phyloP scores from a whole-genome alignment of 1,140 invertebrate species.

The Coptotermes formosanus region DNA sequence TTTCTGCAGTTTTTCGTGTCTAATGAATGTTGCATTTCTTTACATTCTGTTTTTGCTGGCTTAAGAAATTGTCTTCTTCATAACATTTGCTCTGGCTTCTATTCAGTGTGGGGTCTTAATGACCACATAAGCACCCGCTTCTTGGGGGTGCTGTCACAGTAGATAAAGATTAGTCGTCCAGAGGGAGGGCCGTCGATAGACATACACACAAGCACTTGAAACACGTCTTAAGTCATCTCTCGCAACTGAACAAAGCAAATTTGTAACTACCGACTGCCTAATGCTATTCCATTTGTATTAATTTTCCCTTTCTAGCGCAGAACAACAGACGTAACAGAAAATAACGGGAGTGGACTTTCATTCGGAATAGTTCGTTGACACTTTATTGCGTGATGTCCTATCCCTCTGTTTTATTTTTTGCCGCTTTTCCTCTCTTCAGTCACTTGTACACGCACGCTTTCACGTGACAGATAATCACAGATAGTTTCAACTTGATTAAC shows the following conservation, averaged over 20 bases:
- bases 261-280: neutral
- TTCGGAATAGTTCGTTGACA: neutral
- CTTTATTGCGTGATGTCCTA: neutral
- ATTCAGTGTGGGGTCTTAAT: neutral
- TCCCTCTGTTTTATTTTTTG: neutral
- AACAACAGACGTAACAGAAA: neutral
- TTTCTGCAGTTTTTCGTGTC: too few species aligned
- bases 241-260: too few species aligned
- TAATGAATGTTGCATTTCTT: too few species aligned
- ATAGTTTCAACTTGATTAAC: neutral
- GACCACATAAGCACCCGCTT: neutral
- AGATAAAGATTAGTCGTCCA: neutral
- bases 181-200: neutral
- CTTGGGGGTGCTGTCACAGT: neutral
- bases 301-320: neutral
- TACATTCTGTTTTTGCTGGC: too few species aligned
- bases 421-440: neutral
- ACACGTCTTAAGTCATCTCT: neutral
- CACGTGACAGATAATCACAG: neutral
- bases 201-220: neutral
- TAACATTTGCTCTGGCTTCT: neutral
- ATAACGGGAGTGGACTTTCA: neutral
- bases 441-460: neutral
- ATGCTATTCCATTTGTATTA: neutral
- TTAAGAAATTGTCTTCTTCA: too few species aligned